Evolutionary conservation across 1,140 invertebrate genomes (phyloP), one percentile per base, ranked within the genome.

Genomic region (Ditylenchus dipsaci): DNA sequence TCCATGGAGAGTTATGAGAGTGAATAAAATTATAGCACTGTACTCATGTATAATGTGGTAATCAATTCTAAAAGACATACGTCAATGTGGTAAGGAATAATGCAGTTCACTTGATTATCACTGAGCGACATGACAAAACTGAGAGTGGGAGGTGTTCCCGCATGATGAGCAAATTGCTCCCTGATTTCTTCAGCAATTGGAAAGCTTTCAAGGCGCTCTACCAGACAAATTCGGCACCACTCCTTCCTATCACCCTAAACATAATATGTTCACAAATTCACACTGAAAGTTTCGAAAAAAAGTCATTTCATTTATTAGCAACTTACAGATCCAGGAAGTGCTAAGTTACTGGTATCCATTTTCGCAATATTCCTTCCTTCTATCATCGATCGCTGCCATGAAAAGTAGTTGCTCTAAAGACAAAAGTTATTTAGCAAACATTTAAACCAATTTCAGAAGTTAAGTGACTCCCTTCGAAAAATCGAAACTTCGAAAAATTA

Each of bases 131-230:
- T 23, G 1, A 72, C 60, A 26, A 72, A 33, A 15, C 58, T 19
- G 8, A 66, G 21, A n/a, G 71, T 65, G 5, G 70, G 70, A n/a
- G 70, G 70, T n/a, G 70, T 72, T 23, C 70, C 70, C n/a, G 43
- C 29, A 61, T 72, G 70, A 19, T 29, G 15, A 17, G 60, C 42
- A 71, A 57, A 71, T 0, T 17, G 21, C 1, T 23, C 1, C 30
- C 49, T 23, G 17, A 67, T 15, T 42, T 65, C 49, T 19, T 58
- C 26, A 21, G 59, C 3, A 0, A 42, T 21, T 8, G 56, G 27
- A 43, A 29, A 27, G 9, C 8, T 8, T 58, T 23, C 19, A 19
- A 42, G 68, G 7, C 42, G 53, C 71, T 43, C n/a, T 30, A 19
- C 17, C 1, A 72, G 53, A 26, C 59, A 63, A 17, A 74, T 17